phyloP scores from a whole-genome alignment of 2,797 vertebrate species.

The Bradypodion pumilum region DNA sequence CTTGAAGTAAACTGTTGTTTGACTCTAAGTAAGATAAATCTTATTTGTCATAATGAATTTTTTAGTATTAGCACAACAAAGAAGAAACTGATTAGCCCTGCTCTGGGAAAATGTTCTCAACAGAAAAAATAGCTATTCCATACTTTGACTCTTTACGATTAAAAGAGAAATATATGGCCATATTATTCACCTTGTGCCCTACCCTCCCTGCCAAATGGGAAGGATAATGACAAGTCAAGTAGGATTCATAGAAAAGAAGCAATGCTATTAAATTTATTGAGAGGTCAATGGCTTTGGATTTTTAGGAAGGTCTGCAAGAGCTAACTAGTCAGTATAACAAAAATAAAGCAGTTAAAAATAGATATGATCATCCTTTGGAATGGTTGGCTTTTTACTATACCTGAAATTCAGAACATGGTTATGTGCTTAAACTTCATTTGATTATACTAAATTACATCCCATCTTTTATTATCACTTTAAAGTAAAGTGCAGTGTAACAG shows the following conservation, averaged over 20 bases:
- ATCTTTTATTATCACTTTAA: slow-evolving; percentile 12
- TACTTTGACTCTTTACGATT: neutral
- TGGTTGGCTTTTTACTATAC: slow-evolving; percentile 2
- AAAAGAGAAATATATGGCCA: neutral
- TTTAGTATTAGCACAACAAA: slow-evolving; percentile 1
- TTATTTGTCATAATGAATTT: neutral
- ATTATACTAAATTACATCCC: slow-evolving; percentile 2
- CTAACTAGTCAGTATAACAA: slow-evolving; percentile 8
- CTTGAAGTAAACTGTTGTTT: neutral
- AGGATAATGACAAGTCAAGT: slow-evolving; percentile 11
- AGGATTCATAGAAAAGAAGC: slow-evolving; percentile 16
- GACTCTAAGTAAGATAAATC: neutral
- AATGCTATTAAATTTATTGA: slow-evolving; percentile 20
- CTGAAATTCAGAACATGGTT: slow-evolving; percentile 25
- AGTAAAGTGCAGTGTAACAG: slow-evolving; percentile 20
- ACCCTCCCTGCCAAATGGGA: slow-evolving; percentile 20
- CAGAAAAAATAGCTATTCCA: neutral
- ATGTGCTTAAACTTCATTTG: slow-evolving; percentile 24
- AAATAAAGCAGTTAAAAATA: slow-evolving; percentile 33
- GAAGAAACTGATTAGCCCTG: neutral
- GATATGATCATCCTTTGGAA: neutral
- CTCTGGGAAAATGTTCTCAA: slow-evolving; percentile 7
- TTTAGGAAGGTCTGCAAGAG: slow-evolving; percentile 12
- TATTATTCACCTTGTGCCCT: slow-evolving; percentile 3
- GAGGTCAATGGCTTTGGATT: slow-evolving; percentile 21